Conservation (phyloP, 1,140 invertebrate species). For the honey bee (Apis mellifera) region DNA sequence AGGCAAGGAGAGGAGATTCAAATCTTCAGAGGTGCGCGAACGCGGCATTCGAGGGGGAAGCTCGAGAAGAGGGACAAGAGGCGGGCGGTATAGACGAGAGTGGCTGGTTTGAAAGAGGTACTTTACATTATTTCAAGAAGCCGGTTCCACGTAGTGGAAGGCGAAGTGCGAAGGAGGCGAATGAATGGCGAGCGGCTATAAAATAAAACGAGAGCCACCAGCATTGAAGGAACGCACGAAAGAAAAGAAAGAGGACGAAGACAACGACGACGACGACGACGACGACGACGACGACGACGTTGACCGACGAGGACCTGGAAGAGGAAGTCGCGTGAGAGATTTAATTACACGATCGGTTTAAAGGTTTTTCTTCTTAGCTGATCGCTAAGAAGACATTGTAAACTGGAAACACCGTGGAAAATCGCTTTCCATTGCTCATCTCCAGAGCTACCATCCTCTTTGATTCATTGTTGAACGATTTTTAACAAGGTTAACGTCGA, state of each 20-base stretch:
- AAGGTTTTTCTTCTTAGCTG: constrained; percentile 48
- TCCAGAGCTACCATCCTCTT: constrained; percentile 11
- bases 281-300: background rate
- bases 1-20: constrained; percentile 47
- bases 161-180: constrained; percentile 38
- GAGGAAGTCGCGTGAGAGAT: constrained; percentile 44
- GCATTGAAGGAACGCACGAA: constrained; percentile 20
- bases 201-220: constrained; percentile 21
- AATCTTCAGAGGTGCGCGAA: constrained; percentile 50
- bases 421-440: constrained; percentile 2
- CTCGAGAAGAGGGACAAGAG: constrained; percentile 20
- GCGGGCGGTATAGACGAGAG: constrained; percentile 35
- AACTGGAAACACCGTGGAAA: constrained; percentile 17
- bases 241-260: constrained; percentile 13
- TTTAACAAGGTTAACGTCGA: constrained; percentile 41
- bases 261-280: background rate
- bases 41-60: constrained; percentile 13
- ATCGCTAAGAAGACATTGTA: constrained; percentile 42
- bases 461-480: constrained; percentile 47
- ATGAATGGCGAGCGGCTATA: constrained; percentile 41
- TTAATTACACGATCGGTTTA: constrained; percentile 66
- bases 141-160: constrained; percentile 29
- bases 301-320: no score
- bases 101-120: constrained; percentile 61
- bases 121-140: constrained; percentile 69